Conservation (phyloP, 2,797 vertebrate genomes). For the Meriones psammophilus region DNA sequence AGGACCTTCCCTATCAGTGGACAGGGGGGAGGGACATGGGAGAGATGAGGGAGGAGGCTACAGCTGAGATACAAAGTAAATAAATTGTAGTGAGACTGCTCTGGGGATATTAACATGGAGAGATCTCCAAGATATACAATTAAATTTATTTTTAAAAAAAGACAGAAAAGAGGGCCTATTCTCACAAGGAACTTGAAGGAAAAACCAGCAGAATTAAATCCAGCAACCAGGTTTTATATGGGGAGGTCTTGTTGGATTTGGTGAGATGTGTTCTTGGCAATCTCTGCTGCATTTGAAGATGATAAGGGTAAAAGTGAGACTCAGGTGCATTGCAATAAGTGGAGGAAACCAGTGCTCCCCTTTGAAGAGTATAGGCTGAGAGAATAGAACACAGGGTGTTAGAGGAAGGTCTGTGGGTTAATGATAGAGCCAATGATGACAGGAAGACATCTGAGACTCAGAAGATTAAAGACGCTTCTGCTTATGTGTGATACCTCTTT, state of each 20-base stretch:
- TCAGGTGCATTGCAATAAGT: neutral
- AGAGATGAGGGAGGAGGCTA: too few relatives aligned
- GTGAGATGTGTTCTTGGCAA: neutral
- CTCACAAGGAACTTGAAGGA: neutral
- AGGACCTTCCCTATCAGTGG: too few relatives aligned
- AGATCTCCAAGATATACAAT: neutral
- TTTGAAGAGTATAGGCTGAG: conserved; percentile 4
- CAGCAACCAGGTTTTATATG: neutral
- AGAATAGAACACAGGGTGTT: neutral
- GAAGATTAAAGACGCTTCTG: neutral
- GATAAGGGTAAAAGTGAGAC: neutral
- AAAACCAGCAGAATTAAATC: neutral
- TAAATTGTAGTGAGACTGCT: neutral
- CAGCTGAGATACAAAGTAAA: too few relatives aligned
- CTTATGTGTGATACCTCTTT: neutral
- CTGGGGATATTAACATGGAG: neutral
- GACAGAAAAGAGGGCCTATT: neutral
- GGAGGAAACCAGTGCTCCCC: neutral
- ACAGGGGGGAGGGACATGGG: too few relatives aligned
- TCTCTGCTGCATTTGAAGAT: neutral
- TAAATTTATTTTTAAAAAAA: conserved; percentile 23
- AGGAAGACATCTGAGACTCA: neutral
- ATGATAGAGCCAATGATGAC: neutral
- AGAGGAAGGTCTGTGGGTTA: neutral
- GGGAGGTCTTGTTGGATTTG: neutral